These are phyloP conservation scores for Tenthredo mesomela DNA, from an alignment of 2,888 invertebrate species.

Conservation along the genomic window DNA sequence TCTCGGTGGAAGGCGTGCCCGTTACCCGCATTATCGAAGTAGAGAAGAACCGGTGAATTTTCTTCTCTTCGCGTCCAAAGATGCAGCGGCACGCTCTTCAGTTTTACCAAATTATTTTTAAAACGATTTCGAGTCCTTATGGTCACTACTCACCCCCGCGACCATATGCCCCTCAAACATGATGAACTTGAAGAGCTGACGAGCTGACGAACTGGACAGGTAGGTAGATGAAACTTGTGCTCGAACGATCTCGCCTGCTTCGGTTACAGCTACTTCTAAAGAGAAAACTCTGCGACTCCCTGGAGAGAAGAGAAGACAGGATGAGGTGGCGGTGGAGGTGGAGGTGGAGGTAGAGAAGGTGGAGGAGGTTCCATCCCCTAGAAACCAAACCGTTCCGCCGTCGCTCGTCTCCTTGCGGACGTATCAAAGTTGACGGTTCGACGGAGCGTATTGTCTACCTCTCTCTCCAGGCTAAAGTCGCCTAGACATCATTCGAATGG, in stretches of 20 bases:
- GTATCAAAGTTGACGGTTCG: conserved; percentile 52
- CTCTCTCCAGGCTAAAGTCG: not conserved
- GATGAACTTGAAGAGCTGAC: conserved; percentile 13
- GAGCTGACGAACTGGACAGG: conserved; percentile 50
- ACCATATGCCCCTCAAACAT: not conserved
- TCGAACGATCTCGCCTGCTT: conserved; percentile 36
- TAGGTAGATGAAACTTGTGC: conserved; percentile 52
- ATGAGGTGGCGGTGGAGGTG: not conserved
- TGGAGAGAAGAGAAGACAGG: conserved; percentile 30
- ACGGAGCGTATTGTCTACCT: conserved; percentile 51
- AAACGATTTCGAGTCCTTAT: conserved; percentile 34
- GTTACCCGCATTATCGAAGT: conserved; percentile 62
- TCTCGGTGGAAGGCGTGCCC: conserved; percentile 58
- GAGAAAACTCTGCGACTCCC: conserved; percentile 47
- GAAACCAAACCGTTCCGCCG: conserved; percentile 20
- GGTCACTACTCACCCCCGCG: not conserved
- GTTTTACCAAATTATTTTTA: conserved; percentile 54
- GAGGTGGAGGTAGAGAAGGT: not conserved
- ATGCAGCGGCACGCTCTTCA: not conserved
- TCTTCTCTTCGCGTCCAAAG: not conserved
- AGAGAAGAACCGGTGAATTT: conserved; percentile 38
- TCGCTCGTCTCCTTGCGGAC: conserved; percentile 22
- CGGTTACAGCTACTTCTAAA: conserved; percentile 35
- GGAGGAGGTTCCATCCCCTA: conserved; percentile 24
- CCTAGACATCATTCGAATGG: conserved; percentile 23